A percentile compares a stretch with the other conserved stretches of the same genome.
Evolutionary conservation across 37 sponge, comb jelly and placozoan genomes (phyloP).

Genomic region (Halichondria panicea): DNA sequence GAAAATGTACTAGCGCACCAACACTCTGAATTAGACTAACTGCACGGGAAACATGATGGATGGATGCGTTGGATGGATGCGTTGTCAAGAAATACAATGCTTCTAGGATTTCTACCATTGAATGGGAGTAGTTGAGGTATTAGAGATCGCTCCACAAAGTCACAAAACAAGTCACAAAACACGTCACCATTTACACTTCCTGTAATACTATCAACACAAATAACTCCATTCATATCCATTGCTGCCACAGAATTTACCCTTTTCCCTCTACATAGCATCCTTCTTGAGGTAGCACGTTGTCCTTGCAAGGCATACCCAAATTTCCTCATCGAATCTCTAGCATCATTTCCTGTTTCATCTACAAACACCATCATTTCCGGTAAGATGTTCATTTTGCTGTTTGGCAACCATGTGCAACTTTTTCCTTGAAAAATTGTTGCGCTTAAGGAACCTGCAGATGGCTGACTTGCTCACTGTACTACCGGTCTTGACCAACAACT

Average conservation of each 20-base stretch:
- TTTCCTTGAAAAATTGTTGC: conserved; percentile 1
- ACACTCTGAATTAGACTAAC: neutral
- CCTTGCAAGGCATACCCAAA: conserved; percentile 13
- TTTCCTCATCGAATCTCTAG: neutral
- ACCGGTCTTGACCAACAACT: neutral
- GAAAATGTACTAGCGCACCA: conserved; percentile 6
- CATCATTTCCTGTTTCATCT: neutral
- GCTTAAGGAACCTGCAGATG: conserved; percentile 1
- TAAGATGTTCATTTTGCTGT: neutral
- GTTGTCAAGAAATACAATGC: conserved; percentile 3
- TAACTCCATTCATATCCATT: neutral
- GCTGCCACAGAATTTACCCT: neutral
- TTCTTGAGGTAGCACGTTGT: neutral
- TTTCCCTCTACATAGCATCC: neutral
- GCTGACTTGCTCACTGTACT: neutral
- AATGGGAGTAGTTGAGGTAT: neutral
- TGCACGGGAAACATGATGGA: neutral
- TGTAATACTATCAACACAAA: neutral
- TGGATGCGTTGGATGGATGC: neutral
- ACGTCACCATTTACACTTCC: neutral
- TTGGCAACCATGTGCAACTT: neutral
- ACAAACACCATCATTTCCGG: conserved; percentile 5
- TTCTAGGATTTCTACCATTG: neutral
- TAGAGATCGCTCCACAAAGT: neutral
- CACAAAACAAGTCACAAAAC: neutral